A percentile compares a stretch with the other conserved stretches of the same genome.
Evolutionary conservation across 2,797 vertebrate species (phyloP).

Genomic region (Gouania willdenowi): DNA sequence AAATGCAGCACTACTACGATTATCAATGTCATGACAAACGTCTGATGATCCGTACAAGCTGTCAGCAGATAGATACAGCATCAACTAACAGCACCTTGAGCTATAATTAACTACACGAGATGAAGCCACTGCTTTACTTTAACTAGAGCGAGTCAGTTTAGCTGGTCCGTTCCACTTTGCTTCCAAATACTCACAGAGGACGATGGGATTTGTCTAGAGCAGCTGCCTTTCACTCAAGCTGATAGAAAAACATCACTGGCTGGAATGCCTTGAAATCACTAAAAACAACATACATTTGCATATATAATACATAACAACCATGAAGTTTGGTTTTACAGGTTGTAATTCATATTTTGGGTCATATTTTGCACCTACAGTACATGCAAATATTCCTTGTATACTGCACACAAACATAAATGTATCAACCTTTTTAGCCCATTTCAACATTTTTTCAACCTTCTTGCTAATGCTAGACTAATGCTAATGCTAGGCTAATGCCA

Average conservation of each 20-base stretch:
- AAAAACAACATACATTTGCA: too few species aligned
- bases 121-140: slow-evolving; percentile 53
- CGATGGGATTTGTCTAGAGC: slow-evolving; percentile 25
- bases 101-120: slow-evolving; percentile 59
- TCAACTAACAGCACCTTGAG: slow-evolving; percentile 52
- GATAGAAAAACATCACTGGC: too few species aligned
- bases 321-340: slow-evolving; percentile 4
- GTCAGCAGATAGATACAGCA: slow-evolving; percentile 30
- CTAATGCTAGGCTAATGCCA: too few species aligned
- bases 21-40: slow-evolving; percentile 27
- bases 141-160: slow-evolving; percentile 41
- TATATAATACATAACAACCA: too few species aligned
- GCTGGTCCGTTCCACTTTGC: slow-evolving; percentile 49
- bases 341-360: slow-evolving; percentile 2
- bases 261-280: too few species aligned
- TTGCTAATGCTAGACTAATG: too few species aligned
- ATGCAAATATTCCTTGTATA: background rate
- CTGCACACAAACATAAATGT: slow-evolving; percentile 1
- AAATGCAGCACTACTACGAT: slow-evolving; percentile 18
- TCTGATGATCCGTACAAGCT: slow-evolving; percentile 23
- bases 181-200: slow-evolving; percentile 44
- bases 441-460: slow-evolving; percentile 1
- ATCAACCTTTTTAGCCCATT: background rate
- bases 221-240: too few species aligned
- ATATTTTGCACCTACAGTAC: background rate